Conservation (phyloP, 2,888 invertebrate species). For the Eupithecia exiguata region DNA sequence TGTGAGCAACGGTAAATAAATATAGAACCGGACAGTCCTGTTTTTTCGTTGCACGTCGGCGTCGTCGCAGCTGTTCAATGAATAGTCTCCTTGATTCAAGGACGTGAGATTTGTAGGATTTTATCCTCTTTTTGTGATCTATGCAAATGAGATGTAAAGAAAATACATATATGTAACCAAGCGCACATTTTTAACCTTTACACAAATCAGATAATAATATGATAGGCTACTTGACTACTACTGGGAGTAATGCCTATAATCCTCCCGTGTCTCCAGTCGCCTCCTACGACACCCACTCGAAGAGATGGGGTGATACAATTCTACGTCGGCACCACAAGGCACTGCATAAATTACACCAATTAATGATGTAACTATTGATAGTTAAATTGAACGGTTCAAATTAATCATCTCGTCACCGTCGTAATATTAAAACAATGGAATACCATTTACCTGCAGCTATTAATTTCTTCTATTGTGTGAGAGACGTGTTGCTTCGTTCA, state of each 20-base stretch:
- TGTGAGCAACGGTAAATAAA: neutral
- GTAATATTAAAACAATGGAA: neutral
- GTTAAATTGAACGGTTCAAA: no score
- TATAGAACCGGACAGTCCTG: neutral
- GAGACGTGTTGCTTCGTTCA: neutral
- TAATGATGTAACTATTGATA: no score
- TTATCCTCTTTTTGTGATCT: neutral
- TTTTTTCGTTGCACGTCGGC: conserved; percentile 2
- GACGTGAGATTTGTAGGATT: conserved; percentile 6
- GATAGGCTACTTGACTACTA: no score
- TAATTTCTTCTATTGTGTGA: neutral
- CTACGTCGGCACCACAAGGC: no score
- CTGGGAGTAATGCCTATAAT: no score
- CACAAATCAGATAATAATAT: no score
- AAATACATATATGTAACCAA: neutral
- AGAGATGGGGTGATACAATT: no score
- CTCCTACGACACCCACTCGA: no score
- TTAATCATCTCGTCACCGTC: neutral
- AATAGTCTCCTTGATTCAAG: conserved; percentile 23
- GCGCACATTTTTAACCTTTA: neutral
- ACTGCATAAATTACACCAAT: no score
- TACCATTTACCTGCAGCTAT: neutral
- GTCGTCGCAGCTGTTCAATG: conserved; percentile 11
- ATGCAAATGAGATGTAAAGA: neutral
- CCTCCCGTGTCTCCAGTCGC: no score